Conservation (phyloP, 1,140 invertebrate genomes). For the Micrasema longulum region DNA sequence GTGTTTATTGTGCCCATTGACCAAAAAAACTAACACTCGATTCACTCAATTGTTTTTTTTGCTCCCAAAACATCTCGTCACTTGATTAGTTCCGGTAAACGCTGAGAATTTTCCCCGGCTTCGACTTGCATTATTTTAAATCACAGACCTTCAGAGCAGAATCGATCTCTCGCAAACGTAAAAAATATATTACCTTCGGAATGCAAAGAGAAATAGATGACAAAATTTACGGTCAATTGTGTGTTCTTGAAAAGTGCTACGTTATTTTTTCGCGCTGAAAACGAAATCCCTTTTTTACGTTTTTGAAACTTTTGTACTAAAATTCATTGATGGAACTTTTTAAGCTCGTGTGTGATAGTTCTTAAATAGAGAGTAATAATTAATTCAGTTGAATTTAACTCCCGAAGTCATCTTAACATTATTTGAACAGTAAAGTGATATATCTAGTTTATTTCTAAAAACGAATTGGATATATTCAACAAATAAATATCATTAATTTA, state of each 20-base stretch:
- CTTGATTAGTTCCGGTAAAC: conserved; percentile 7
- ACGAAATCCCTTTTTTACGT: neutral
- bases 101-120: conserved; percentile 5
- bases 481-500: too few relatives aligned
- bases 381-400: neutral
- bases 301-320: neutral
- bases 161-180: neutral
- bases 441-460: too few relatives aligned
- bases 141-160: neutral
- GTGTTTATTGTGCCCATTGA: neutral
- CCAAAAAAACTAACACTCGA: conserved; percentile 1
- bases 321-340: neutral
- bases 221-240: conserved; percentile 13
- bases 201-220: conserved; percentile 10
- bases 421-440: neutral
- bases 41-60: neutral
- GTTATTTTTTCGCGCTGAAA: neutral
- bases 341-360: neutral
- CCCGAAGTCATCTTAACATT: neutral
- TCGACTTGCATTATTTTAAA: conserved; percentile 6
- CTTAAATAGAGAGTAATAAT: neutral
- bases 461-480: too few relatives aligned
- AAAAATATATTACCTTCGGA: conserved; percentile 5
- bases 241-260: conserved; percentile 18
- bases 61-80: neutral